Conservation (phyloP, 2,113 vertebrate species). For the Entosphenus tridentatus region DNA sequence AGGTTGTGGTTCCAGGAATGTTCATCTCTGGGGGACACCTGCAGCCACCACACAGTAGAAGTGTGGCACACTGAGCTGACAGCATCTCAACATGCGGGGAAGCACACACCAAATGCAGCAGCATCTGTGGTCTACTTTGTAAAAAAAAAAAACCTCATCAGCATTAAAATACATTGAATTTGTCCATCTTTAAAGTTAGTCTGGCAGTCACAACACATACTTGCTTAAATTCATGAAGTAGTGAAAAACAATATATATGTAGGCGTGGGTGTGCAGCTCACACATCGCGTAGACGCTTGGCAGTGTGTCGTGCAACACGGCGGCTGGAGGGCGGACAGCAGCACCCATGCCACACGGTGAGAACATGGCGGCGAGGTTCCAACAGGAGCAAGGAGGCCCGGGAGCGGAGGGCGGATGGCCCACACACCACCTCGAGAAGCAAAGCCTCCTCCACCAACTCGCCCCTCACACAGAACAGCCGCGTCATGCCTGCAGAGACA, state of each 20-base stretch:
- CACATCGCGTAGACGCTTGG: constrained; percentile 22
- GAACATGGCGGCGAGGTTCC: constrained; percentile 20
- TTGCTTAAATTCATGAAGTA: neutral
- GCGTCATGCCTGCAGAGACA: constrained; percentile 16
- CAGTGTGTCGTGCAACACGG: constrained; percentile 22
- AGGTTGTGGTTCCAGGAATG: constrained; percentile 13
- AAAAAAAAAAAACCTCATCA: neutral
- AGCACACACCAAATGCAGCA: neutral
- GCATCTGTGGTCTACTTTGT: neutral
- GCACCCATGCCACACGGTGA: constrained; percentile 33
- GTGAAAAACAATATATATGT: neutral
- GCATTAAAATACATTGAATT: neutral
- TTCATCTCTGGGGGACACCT: constrained; percentile 28
- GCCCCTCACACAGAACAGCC: constrained; percentile 28
- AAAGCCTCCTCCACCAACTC: constrained; percentile 24
- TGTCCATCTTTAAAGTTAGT: neutral
- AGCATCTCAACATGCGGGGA: neutral
- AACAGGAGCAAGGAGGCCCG: constrained; percentile 25
- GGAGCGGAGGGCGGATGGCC: constrained; percentile 27
- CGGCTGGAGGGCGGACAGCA: constrained; percentile 21
- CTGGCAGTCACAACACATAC: neutral
- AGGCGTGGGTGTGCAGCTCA: constrained; percentile 14
- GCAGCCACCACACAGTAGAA: neutral
- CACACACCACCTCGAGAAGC: constrained; percentile 26
- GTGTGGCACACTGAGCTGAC: neutral